Evolutionary conservation across 2,888 invertebrate genomes (phyloP), one percentile per base, ranked within the genome.

Genomic region (Sericinus montela): DNA sequence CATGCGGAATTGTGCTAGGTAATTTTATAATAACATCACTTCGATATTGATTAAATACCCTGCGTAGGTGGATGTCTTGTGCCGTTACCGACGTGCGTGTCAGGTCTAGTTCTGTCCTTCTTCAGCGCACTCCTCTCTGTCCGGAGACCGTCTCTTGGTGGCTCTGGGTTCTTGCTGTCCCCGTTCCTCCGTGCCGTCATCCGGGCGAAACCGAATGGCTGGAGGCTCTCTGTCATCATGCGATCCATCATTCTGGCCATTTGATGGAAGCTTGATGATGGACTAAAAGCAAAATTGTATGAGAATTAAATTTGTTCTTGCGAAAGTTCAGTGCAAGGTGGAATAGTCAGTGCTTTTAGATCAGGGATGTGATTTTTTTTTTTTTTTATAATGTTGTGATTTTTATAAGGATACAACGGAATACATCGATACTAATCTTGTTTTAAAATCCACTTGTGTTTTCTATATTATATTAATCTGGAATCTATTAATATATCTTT

Each of bases 191-290:
- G 89, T 7, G 91, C 83, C 29, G 91, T 90, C 73, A 93, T 90
- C 67, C 91, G 90, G 25, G 93, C 92, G 69, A 91, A 92, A 34
- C 91, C 90, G 64, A 92, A 92, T 19, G 93, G 93, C 56, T 92
- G 91, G 58, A 93, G 85, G 48, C 92, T 91, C 61, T 93, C 93
- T 49, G 91, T 77, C 74, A 93, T 92, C 70, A 94, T 86, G 1
- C 93, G 91, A 67, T 94, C 93, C 93, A 93, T 93, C 93, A 94
- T 93, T 43, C 92, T 85, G 42, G 93, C 93, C 91, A 94, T 92
- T 62, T 93, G 93, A 62, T 93, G 92, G 55, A 93, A 90, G 36
- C 91, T 86, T 45, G 91, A 83, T 39, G 91, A 85, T 41, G 91
- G 90, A 63, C 92, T 92, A 75, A 0, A 44, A 48, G 29, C 13